Evolutionary conservation across 2,113 vertebrate genomes (phyloP).

Genomic region (Semicossyphus pulcher): DNA sequence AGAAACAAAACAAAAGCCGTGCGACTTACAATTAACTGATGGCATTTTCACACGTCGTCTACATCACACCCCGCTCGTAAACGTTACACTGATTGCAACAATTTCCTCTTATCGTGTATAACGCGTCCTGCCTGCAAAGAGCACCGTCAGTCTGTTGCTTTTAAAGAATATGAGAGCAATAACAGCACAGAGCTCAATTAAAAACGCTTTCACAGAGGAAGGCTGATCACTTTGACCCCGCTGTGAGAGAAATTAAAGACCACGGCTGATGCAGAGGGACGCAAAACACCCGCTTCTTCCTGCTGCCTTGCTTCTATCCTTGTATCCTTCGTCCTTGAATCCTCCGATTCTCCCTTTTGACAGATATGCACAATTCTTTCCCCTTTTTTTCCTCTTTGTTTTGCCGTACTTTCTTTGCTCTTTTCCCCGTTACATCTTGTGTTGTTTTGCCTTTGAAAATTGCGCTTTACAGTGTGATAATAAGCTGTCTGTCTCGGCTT

Average conservation of each 20-base stretch:
- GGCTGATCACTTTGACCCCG: constrained; percentile 50
- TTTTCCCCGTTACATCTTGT: constrained; percentile 7
- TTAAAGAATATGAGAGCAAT: constrained; percentile 48
- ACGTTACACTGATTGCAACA: constrained; percentile 53
- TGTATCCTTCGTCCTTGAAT: background rate
- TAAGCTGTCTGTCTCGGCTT: constrained; percentile 46
- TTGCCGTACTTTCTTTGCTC: constrained; percentile 5
- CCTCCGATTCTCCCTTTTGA: background rate
- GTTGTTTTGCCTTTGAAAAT: constrained; percentile 58
- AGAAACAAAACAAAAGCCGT: constrained; percentile 41
- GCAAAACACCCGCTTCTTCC: background rate
- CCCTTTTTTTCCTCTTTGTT: background rate
- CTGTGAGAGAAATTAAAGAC: constrained; percentile 54
- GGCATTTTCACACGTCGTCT: constrained; percentile 42
- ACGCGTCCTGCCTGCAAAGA: constrained; percentile 26
- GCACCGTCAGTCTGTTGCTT: constrained; percentile 33
- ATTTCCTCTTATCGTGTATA: constrained; percentile 53
- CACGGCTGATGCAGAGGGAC: constrained; percentile 6
- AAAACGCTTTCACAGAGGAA: constrained; percentile 36
- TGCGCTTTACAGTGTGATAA: constrained; percentile 54
- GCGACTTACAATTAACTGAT: constrained; percentile 29
- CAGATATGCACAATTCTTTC: background rate
- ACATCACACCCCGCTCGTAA: constrained; percentile 8
- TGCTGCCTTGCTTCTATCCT: background rate
- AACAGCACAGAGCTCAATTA: constrained; percentile 40